Evolutionary conservation across 2,113 vertebrate genomes (phyloP).

Genomic region (Hippopotamus amphibius): DNA sequence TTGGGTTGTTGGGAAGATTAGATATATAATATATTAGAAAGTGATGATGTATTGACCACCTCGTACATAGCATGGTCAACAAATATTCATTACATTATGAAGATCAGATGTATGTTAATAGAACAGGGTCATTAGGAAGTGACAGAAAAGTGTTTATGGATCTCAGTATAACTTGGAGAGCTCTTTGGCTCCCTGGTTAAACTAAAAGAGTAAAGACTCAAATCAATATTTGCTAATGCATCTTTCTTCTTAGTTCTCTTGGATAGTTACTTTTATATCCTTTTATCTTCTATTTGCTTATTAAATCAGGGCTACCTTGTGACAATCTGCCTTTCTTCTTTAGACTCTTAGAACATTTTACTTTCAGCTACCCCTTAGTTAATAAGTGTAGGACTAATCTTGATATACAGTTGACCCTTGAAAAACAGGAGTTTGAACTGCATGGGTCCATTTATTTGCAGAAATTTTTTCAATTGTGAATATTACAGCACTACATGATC

Average conservation of each 20-base stretch:
- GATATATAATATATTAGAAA: neutral
- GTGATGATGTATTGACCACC: neutral
- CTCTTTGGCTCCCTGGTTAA: neutral
- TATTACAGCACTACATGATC: neutral
- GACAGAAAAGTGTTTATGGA: neutral
- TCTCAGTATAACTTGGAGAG: neutral
- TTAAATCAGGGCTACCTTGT: neutral
- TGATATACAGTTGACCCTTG: neutral
- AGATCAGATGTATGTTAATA: neutral
- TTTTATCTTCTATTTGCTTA: conserved; percentile 2
- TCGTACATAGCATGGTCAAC: neutral
- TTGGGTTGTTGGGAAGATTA: conserved; percentile 36
- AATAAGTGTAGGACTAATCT: neutral
- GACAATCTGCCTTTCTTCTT: neutral
- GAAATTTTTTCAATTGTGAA: neutral
- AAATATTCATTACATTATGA: conserved; percentile 32
- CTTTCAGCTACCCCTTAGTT: neutral
- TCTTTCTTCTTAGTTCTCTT: conserved; percentile 50
- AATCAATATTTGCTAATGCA: conserved; percentile 7
- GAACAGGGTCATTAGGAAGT: neutral
- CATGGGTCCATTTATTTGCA: neutral
- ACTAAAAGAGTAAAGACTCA: neutral
- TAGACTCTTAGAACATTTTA: conserved; percentile 11
- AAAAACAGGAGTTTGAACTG: neutral
- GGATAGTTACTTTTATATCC: neutral